Conservation (phyloP, 2,113 vertebrate genomes). For the Eclectus roratus region DNA sequence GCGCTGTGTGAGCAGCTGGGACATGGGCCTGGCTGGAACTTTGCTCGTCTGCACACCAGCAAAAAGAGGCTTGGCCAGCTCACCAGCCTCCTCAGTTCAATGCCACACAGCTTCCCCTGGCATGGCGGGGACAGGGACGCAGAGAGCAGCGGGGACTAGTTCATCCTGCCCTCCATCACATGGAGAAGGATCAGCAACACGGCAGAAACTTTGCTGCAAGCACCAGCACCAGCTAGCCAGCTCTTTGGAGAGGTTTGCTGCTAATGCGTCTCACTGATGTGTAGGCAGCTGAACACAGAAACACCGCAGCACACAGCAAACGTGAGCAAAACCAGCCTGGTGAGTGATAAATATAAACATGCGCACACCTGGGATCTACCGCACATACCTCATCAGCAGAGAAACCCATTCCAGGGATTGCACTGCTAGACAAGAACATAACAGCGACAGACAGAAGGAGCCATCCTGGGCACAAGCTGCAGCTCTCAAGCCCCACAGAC, state of each 20-base stretch:
- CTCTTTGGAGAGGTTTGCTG: background rate
- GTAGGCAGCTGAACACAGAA: background rate
- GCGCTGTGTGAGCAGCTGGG: background rate
- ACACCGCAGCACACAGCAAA: background rate
- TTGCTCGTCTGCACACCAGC: rapidly evolving
- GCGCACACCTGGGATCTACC: background rate
- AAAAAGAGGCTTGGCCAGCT: background rate
- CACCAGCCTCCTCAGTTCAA: rapidly evolving
- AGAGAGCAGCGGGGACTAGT: background rate
- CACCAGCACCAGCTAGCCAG: rapidly evolving
- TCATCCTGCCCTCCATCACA: background rate
- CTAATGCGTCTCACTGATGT: rapidly evolving
- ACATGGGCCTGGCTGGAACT: background rate
- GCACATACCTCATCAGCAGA: background rate
- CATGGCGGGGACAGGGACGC: rapidly evolving
- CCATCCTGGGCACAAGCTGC: background rate
- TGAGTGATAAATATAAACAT: background rate
- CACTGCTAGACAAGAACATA: background rate
- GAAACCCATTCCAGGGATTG: background rate
- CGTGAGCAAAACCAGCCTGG: background rate
- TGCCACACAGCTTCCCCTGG: rapidly evolving
- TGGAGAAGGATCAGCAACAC: rapidly evolving
- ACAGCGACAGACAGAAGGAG: background rate
- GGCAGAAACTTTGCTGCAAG: background rate
- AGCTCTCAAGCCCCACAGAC: background rate